Base-by-base conservation (phyloP, 2,888 invertebrate species). In the Pinctada fucata region DNA sequence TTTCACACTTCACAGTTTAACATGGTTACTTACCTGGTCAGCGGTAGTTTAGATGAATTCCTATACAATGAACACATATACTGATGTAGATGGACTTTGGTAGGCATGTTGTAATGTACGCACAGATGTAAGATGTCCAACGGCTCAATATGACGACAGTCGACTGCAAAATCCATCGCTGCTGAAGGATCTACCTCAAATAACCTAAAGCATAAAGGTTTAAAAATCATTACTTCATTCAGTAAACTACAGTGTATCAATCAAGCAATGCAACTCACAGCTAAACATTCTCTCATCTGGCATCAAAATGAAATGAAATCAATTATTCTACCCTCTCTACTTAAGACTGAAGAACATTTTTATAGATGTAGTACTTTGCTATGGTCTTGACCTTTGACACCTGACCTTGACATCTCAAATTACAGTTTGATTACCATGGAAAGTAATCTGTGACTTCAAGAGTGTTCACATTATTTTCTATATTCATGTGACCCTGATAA, bases 121-220 rank as follows among this genome's bases (percentile, higher is more conserved):
- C 78, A 68, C 72, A 89, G 68, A 77, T 84, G 83, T 5, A 89
- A 52, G 2, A 90, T 74, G 75, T 90, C 89, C n/a, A 83, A 63
- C 16, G 88, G 84, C 5, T 80, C 76, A 13, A 90, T 75, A 52
- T 81, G 65, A 49, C 76, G 76, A 50, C 86, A 80, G 67, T 86
- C 84, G 4, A 82, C 78, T 82, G 85, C 83, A 65, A 87, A 78
- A 47, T 86, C 84, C 4, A 86, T 76, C n/a, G 85, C 79, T 70
- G 76, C 83, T 3, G 72, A 47, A 6, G 84, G 76, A 64, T 82
- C 82, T 47, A 76, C 72, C 50, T 70, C 80, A 81, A 89, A 89
- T 67, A 89, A 81, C 49, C 90, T 90, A 79, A 50, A 83, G 79
- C 31, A 31, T 31, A 31, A 31, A 31, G 31, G 31, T 31, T 31